These are phyloP conservation scores for Brachionus plicatilis DNA, from an alignment of 1,140 invertebrate genomes.

Conservation along the genomic window DNA sequence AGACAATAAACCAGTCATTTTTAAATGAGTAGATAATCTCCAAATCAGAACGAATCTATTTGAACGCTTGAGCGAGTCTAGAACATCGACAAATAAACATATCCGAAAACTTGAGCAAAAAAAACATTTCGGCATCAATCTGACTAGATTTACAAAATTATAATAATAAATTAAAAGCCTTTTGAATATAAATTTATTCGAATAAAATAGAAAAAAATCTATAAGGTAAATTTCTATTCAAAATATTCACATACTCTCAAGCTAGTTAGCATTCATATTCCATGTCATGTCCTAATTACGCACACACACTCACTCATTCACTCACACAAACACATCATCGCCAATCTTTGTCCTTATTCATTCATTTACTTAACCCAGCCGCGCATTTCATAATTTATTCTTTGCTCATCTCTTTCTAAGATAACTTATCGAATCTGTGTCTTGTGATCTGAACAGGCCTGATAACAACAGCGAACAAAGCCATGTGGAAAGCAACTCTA, in stretches of 20 bases:
- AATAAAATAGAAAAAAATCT: neutral
- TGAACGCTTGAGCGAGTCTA: neutral
- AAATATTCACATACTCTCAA: neutral
- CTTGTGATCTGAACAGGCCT: neutral
- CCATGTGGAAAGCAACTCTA: slow-evolving; percentile 27
- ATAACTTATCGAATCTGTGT: slow-evolving; percentile 19
- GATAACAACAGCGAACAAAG: neutral
- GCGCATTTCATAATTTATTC: neutral
- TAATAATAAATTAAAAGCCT: slow-evolving; percentile 24
- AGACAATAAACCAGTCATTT: slow-evolving; percentile 6
- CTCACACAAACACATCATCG: neutral
- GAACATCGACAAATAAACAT: neutral
- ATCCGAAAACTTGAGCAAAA: neutral
- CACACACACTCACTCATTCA: neutral
- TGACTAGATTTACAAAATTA: neutral
- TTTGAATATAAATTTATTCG: neutral
- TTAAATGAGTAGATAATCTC: neutral
- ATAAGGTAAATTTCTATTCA: slow-evolving; percentile 12
- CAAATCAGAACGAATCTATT: neutral
- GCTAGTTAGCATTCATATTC: slow-evolving; percentile 9
- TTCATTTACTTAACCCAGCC: neutral
- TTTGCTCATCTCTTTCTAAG: neutral
- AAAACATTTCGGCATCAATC: neutral
- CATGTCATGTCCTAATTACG: slow-evolving; percentile 37
- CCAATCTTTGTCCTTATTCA: neutral